These are phyloP conservation scores for Acanthosepion lycidas DNA, from an alignment of 2,888 invertebrate species.

Conservation along the genomic window DNA sequence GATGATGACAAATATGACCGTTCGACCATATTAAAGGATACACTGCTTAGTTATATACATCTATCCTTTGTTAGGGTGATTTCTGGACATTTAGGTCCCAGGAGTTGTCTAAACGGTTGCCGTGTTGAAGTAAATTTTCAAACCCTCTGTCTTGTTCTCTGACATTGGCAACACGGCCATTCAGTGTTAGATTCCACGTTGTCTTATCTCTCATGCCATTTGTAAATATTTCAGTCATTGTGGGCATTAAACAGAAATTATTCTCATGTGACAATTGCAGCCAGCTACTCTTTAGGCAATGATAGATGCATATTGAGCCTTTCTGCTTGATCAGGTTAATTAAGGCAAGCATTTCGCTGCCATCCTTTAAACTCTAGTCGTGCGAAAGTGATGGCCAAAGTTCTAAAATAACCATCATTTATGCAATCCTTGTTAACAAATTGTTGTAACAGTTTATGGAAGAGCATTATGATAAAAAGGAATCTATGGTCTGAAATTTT, in stretches of 20 bases:
- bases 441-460: neutral
- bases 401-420: neutral
- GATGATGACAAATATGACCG: neutral
- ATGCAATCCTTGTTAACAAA: neutral
- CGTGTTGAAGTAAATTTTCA: neutral
- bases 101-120: neutral
- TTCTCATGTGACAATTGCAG: neutral
- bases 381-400: neutral
- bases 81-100: neutral
- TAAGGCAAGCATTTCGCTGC: neutral
- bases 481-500: neutral
- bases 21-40: neutral
- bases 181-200: neutral
- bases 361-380: neutral
- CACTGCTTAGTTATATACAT: neutral
- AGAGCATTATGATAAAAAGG: neutral
- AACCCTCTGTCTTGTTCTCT: neutral
- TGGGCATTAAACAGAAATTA: neutral
- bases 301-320: neutral
- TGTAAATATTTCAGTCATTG: neutral
- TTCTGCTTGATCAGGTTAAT: neutral
- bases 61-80: neutral
- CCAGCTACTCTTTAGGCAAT: neutral
- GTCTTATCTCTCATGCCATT: neutral
- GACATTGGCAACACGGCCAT: neutral